Evolutionary conservation across 1,140 invertebrate genomes (phyloP).

Genomic region (Polyergus mexicanus): DNA sequence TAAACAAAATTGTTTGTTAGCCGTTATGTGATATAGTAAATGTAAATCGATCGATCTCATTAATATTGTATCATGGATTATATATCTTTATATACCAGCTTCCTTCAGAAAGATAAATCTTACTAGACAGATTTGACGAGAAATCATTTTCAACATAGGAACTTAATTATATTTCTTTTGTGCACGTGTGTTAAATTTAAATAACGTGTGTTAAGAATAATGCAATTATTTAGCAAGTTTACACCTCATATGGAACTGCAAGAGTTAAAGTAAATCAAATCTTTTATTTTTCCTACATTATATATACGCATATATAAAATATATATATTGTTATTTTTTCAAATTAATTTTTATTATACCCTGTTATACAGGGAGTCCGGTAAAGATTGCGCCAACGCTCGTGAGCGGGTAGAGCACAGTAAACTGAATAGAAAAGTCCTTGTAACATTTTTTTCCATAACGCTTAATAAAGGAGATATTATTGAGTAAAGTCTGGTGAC

Average conservation of each 20-base stretch:
- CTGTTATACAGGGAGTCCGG: too few relatives aligned
- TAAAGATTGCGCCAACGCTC: too few relatives aligned
- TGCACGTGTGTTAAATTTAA: too few relatives aligned
- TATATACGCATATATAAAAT: not conserved
- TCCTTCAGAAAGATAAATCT: not conserved
- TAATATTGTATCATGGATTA: not conserved
- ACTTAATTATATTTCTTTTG: not conserved
- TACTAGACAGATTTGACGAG: not conserved
- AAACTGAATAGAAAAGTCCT: too few relatives aligned
- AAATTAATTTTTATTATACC: conserved; percentile 10
- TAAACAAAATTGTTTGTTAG: not conserved
- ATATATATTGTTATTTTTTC: conserved; percentile 8
- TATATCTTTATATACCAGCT: not conserved
- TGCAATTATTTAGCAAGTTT: not conserved
- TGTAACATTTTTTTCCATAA: too few relatives aligned
- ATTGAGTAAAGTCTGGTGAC: too few relatives aligned
- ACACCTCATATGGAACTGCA: not conserved
- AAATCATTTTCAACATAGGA: not conserved
- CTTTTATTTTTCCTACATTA: not conserved
- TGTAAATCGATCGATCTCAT: not conserved
- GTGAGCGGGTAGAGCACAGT: too few relatives aligned
- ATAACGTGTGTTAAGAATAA: not conserved
- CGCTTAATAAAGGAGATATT: too few relatives aligned
- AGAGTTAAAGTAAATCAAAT: not conserved
- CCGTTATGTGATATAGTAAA: not conserved